Evolutionary conservation across 2,888 invertebrate genomes (phyloP).

Genomic region (Odontocolon sp.): DNA sequence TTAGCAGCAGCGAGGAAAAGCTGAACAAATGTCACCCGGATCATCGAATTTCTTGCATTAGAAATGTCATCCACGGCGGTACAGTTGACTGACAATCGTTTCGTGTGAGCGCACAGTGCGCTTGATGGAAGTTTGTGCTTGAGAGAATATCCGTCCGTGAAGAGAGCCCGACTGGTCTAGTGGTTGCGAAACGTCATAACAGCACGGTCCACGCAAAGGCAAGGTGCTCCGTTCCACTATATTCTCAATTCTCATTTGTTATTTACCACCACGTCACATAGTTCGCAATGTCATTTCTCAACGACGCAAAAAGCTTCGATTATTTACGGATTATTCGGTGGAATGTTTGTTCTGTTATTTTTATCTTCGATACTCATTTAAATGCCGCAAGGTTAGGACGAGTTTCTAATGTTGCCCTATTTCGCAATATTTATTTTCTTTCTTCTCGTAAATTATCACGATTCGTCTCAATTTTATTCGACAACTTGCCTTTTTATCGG

Average conservation of each 20-base stretch:
- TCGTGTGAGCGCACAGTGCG: conserved; percentile 62
- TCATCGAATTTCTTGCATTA: conserved; percentile 59
- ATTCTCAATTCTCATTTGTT: conserved; percentile 24
- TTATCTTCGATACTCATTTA: conserved; percentile 17
- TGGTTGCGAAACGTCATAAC: conserved; percentile 74
- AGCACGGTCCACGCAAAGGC: conserved; percentile 68
- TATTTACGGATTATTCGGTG: not conserved
- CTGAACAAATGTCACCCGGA: conserved; percentile 65
- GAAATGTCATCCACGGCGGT: conserved; percentile 61
- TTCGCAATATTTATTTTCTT: not conserved
- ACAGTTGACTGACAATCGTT: conserved; percentile 58
- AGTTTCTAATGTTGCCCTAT: not conserved
- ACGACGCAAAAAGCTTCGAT: conserved; percentile 38
- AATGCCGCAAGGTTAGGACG: conserved; percentile 49
- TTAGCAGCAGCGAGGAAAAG: conserved; percentile 53
- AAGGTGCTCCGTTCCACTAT: conserved; percentile 57
- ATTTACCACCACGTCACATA: conserved; percentile 37
- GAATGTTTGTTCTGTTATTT: not conserved
- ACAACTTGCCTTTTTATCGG: not conserved
- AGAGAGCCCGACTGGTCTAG: conserved; percentile 42
- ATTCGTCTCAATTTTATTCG: not conserved
- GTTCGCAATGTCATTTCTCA: conserved; percentile 33
- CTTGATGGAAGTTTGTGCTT: conserved; percentile 61
- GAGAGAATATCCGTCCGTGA: conserved; percentile 57
- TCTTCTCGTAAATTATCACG: not conserved